phyloP scores from a whole-genome alignment of 1,140 invertebrate species.

The Spodoptera litura region DNA sequence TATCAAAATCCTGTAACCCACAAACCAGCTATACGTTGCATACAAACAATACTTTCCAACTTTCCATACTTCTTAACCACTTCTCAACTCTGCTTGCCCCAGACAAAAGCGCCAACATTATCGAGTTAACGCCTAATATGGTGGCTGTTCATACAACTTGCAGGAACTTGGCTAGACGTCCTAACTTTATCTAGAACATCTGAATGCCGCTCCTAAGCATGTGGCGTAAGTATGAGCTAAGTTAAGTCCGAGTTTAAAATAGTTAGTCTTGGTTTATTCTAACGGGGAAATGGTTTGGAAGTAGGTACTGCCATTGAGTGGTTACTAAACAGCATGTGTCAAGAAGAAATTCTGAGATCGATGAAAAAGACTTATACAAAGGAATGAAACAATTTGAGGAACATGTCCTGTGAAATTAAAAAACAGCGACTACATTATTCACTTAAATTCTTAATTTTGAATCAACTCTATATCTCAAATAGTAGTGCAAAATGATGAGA shows the following conservation, averaged over 20 bases:
- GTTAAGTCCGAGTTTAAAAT: constrained; percentile 40
- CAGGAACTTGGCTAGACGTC: constrained; percentile 16
- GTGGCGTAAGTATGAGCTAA: constrained; percentile 17
- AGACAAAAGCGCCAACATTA: constrained; percentile 35
- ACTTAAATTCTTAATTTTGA: no score
- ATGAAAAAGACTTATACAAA: no score
- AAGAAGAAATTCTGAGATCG: no score
- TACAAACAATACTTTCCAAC: background rate
- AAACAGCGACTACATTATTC: no score
- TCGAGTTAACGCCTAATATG: constrained; percentile 36
- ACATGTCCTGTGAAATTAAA: no score
- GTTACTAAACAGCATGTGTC: no score
- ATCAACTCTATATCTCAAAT: no score
- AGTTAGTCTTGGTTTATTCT: constrained; percentile 22
- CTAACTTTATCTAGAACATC: constrained; percentile 40
- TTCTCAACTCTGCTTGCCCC: background rate
- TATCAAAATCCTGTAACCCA: no score
- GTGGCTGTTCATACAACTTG: constrained; percentile 27
- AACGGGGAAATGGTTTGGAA: background rate
- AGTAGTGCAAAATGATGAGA: background rate
- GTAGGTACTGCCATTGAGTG: background rate
- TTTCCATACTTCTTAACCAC: constrained; percentile 1
- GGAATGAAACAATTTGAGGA: no score
- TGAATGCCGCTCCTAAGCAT: constrained; percentile 30
- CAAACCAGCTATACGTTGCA: no score